These are phyloP conservation scores for Sarcophaga rosellei DNA, from an alignment of 2,888 invertebrate genomes.

Conservation along the genomic window DNA sequence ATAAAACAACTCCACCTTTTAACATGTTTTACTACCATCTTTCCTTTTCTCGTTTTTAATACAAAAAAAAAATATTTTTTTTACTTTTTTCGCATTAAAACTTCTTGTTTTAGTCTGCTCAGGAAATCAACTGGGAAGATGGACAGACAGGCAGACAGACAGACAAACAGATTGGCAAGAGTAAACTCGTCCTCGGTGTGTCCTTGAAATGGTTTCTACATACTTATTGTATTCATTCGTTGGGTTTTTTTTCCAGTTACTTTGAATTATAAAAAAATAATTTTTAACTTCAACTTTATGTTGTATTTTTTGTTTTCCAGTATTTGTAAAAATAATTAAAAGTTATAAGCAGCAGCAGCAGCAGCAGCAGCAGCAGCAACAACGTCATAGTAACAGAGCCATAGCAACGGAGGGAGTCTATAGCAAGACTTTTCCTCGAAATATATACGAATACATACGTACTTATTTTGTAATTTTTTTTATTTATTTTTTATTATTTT, in stretches of 20 bases:
- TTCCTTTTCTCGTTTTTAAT: not conserved
- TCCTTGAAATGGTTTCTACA: slow-evolving; percentile 39
- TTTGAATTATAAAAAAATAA: slow-evolving; percentile 14
- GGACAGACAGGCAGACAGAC: not conserved
- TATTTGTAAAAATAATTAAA: slow-evolving; percentile 12
- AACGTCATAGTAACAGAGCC: not conserved
- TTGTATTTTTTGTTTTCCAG: not conserved
- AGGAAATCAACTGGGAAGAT: not conserved
- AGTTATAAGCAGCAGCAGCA: not conserved
- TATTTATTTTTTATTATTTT: not conserved
- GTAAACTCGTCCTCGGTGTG: slow-evolving; percentile 34
- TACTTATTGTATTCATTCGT: not conserved
- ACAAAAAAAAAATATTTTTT: not conserved
- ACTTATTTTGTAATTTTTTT: no score
- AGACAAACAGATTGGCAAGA: not conserved
- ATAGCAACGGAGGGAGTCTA: not conserved
- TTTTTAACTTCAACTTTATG: not conserved
- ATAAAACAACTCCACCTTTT: slow-evolving; percentile 28
- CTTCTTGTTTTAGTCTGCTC: not conserved
- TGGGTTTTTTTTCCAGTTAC: not conserved
- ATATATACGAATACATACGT: no score
- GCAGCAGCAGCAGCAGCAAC: not conserved
- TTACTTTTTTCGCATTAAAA: slow-evolving; percentile 4
- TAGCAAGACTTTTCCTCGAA: not conserved
- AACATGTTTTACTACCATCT: not conserved